phyloP scores from a whole-genome alignment of 2,888 invertebrate genomes.

The Stenotaenia linearis region DNA sequence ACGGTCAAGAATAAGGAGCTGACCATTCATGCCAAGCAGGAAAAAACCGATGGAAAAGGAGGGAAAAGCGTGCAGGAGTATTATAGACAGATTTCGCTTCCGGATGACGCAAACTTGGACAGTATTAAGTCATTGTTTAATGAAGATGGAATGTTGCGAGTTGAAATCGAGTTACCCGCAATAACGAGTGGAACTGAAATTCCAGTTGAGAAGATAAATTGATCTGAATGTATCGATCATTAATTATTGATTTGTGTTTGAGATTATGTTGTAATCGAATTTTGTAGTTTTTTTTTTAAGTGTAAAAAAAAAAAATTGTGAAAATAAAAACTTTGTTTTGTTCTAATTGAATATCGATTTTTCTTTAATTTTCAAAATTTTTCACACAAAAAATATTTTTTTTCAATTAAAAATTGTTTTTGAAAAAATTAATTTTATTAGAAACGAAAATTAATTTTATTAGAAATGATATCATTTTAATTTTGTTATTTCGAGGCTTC shows the following conservation, averaged over 20 bases:
- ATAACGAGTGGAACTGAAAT: not conserved
- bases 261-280: no score
- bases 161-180: not conserved
- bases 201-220: not conserved
- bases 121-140: slow-evolving; percentile 35
- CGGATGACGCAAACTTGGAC: slow-evolving; percentile 37
- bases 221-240: not conserved
- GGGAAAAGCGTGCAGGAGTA: slow-evolving; percentile 33
- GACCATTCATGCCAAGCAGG: slow-evolving; percentile 36
- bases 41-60: slow-evolving; percentile 34
- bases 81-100: slow-evolving; percentile 36
- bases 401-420: not conserved
- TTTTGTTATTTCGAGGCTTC: no score
- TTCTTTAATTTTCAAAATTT: not conserved
- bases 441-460: not conserved
- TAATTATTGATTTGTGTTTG: no score
- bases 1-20: slow-evolving; percentile 36
- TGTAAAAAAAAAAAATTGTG: not conserved
- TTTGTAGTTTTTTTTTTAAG: no score
- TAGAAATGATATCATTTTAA: no score
- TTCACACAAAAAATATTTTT: not conserved
- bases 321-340: no score
- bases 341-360: no score
- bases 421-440: not conserved
- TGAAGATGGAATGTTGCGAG: slow-evolving; percentile 34